Evolutionary conservation across 2,797 vertebrate species (phyloP), one percentile per base, ranked within the genome.

Genomic region (Manis crassicaudata): DNA sequence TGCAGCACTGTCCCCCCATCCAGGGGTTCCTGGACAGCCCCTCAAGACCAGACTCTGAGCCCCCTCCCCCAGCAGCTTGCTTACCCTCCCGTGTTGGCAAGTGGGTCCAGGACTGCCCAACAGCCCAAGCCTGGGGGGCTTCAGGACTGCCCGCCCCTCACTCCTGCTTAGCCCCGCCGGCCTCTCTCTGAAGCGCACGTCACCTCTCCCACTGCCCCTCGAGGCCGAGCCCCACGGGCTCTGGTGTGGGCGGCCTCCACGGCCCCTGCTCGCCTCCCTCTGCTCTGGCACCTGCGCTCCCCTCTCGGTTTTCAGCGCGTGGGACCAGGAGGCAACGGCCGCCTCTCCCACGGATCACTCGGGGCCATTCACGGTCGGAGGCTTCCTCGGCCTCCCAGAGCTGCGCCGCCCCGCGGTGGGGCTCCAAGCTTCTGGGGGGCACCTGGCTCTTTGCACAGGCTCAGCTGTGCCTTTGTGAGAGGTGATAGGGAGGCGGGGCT

Each of bases 241-340:
- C 63, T 10, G 0, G 2, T 18, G 52, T 32, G 63, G 52, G 75
- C 29, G 6, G 9, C 56, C 13, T 3, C 25, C 9, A 0, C 29
- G 65, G 40, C 67, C 2, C 46, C 12, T 0, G 4, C 13, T 17
- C 20, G 25, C 52, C 18, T 46, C 46, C 46, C 46, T 46, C 11
- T 46, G 46, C 9, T 11, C 9, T 1, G 9, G 46, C 16, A 27
- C 13, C 23, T 72, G 32, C 0, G 11, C 58, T 12, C 35, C 17
- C 81, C 0, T 0, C 37, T 58, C 17, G 3, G 37, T 43, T 25
- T 12, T 29, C 46, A n/a, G 54, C 1, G 37, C 25, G 4, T 20
- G 0, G 43, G 1, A 32, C 32, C 37, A 11, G 35, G n/a, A 60
- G n/a, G 68, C 29, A 9, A 60, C 11, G 21, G 12, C 21, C 62